These are phyloP conservation scores for Tangara arthus DNA, from an alignment of 2,797 vertebrate genomes.

Conservation along the genomic window DNA sequence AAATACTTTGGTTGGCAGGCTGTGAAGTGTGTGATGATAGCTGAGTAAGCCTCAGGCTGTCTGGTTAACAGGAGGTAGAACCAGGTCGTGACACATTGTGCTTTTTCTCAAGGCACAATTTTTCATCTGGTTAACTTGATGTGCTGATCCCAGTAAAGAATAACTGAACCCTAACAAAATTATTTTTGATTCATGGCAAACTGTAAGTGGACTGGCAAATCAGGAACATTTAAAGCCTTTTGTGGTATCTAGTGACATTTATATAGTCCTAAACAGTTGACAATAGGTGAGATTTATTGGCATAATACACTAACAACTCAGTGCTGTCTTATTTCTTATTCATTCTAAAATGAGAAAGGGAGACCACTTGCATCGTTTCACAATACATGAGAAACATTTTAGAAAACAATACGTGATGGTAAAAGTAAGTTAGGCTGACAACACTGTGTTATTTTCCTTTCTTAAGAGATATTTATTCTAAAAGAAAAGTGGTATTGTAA, in stretches of 20 bases:
- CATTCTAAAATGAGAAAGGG: not conserved
- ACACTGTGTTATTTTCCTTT: not conserved
- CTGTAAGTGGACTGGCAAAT: not conserved
- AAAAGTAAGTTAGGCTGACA: not conserved
- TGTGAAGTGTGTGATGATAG: not conserved
- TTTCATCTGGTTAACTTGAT: constrained; percentile 10
- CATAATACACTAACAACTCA: accelerated
- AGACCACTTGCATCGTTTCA: not conserved
- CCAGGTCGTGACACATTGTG: not conserved
- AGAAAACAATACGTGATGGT: not conserved
- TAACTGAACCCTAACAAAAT: not conserved
- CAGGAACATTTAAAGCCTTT: not conserved
- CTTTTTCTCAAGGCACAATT: not conserved
- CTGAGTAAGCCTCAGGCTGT: not conserved
- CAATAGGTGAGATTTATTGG: not conserved
- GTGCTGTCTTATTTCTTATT: not conserved
- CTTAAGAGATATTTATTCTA: not conserved
- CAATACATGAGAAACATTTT: not conserved
- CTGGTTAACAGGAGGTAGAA: not conserved
- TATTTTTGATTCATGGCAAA: not conserved
- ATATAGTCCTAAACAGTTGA: not conserved
- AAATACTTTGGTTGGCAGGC: not conserved
- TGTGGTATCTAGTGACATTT: not conserved
- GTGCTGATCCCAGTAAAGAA: not conserved
- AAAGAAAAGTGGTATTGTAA: not conserved